Percentiles rank a stretch among this genome's conserved stretches.
phyloP scores from a whole-genome alignment of 2,113 vertebrate species.

The Hipposideros armiger region DNA sequence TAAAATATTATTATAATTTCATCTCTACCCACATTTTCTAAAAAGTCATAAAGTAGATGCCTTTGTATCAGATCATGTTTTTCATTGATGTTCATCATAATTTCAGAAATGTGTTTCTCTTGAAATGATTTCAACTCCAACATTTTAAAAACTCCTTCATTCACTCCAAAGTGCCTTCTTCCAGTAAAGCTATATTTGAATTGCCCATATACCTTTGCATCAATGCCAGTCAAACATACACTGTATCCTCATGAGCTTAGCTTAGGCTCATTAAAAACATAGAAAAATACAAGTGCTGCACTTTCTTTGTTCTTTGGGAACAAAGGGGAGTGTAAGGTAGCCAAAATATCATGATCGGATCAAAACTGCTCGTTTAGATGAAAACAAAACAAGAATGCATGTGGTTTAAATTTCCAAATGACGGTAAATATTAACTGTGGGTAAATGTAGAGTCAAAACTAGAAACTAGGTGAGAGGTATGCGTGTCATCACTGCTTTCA shows the following conservation, averaged over 20 bases:
- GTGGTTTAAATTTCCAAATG: conserved; percentile 62
- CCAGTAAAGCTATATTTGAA: neutral
- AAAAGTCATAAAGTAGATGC: neutral
- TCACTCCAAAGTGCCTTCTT: neutral
- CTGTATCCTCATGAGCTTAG: neutral
- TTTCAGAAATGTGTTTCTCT: conserved; percentile 37
- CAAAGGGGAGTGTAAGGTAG: conserved; percentile 2
- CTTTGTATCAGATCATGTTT: conserved; percentile 41
- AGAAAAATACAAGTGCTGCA: neutral
- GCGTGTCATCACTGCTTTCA: neutral
- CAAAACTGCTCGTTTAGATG: conserved; percentile 72
- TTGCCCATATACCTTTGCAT: neutral
- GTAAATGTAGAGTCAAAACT: conserved; percentile 57
- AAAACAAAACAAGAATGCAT: conserved; percentile 63
- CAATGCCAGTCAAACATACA: neutral
- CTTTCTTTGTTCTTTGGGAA: conserved; percentile 56
- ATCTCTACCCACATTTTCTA: neutral
- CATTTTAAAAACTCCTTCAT: neutral
- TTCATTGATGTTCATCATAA: neutral
- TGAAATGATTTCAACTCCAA: neutral
- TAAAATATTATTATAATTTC: neutral
- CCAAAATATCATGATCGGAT: conserved; percentile 57
- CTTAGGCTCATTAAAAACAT: neutral
- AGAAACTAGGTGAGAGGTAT: conserved; percentile 49
- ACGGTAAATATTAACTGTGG: conserved; percentile 7